Evolutionary conservation across 2,113 vertebrate genomes (phyloP), one percentile per base, ranked within the genome.

Genomic region (Lethenteron reissneri): DNA sequence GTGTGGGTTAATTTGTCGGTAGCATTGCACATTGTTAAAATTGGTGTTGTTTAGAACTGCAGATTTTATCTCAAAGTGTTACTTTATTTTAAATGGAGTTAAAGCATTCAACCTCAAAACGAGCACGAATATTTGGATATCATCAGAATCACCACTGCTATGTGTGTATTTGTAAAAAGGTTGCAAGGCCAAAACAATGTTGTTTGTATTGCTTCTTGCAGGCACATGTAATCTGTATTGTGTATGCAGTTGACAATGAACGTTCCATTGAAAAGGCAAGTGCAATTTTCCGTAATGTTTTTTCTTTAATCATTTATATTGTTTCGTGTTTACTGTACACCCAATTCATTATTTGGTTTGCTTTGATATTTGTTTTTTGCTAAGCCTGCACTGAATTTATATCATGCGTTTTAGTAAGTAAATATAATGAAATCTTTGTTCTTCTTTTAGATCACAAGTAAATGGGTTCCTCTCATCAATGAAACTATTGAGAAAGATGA

Each of bases 201-300:
- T 74, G 69, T 60, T 58, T 72, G 70, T 75, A 71, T 74, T 78
- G 80, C n/a, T 71, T 78, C 72, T 78, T 75, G n/a, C 75, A 99
- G 94, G 94, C 94, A 59, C 97, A 99, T 77, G 94, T 97, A 72
- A 99, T 99, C 79, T 99, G 94, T 80, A 95, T 99, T 81, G 90
- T 99, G 41, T 97, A 95, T 76, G 89, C 94, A 6, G 92, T 99
- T 77, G 97, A 95, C 82, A 97, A 92, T 80, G 97, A 90, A 81
- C 94, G 89, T 80, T 95, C 94, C 58, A 97, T 99, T 74, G 90
- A 99, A 79, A 95, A 92, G 89, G 94, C 95, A 83, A 75, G 80
- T 41, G 41, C 41, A 41, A 41, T 41, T 41, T 41, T 41, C 41
- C 41, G 41, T 41, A 41, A 41, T 41, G 41, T 41, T 68, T 68